Conservation (phyloP, 2,113 vertebrate genomes). For the Porphyrio hochstetteri region DNA sequence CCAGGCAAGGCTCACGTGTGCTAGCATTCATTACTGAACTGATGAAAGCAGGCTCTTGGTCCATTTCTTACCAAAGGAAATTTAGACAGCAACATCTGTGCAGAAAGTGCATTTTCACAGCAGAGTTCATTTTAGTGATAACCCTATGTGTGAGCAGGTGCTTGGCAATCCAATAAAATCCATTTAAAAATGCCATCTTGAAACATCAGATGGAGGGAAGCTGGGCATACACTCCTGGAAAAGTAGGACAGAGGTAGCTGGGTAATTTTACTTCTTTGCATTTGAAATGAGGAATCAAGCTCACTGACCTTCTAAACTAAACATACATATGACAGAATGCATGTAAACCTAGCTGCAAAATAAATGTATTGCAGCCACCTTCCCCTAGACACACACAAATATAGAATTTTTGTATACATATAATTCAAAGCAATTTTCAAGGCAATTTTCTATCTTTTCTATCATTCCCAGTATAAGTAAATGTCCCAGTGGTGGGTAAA, state of each 20-base stretch:
- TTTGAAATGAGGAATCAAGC: not conserved
- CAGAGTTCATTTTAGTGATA: not conserved
- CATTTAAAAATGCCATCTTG: not conserved
- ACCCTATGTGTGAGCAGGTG: not conserved
- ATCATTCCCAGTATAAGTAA: not conserved
- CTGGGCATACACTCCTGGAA: not conserved
- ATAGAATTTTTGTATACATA: not conserved
- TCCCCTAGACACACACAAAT: not conserved
- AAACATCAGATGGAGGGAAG: not conserved
- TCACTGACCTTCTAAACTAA: not conserved
- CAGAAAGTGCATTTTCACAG: not conserved
- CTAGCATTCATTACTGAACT: not conserved
- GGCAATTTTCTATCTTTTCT: conserved; percentile 9
- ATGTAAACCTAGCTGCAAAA: not conserved
- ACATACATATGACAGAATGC: not conserved
- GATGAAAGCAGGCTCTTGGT: not conserved
- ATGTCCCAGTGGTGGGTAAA: conserved; percentile 15
- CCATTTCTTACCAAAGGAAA: not conserved
- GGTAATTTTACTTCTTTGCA: not conserved
- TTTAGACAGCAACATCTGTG: not conserved
- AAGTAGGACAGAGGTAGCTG: not conserved
- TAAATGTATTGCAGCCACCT: not conserved
- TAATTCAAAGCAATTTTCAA: conserved; percentile 3
- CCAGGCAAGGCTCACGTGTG: not conserved
- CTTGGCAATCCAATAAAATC: not conserved